Conservation (phyloP, 2,888 invertebrate species). For the Drosophila greeni region DNA sequence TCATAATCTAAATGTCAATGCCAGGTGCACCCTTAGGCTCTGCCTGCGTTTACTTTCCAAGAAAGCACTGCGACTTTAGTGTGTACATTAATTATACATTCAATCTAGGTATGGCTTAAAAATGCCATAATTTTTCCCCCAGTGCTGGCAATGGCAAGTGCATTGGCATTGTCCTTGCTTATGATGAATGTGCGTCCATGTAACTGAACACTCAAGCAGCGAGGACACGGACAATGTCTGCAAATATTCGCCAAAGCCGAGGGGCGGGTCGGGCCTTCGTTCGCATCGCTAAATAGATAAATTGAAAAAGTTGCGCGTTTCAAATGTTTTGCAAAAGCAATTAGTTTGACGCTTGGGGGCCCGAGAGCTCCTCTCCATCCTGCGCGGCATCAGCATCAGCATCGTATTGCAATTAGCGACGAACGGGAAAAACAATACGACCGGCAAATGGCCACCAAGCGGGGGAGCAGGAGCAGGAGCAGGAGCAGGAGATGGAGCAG, state of each 20-base stretch:
- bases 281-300: constrained; percentile 55
- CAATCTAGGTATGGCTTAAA: neutral
- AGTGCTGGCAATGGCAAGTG: constrained; percentile 36
- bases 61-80: neutral
- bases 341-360: constrained; percentile 58
- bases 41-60: neutral
- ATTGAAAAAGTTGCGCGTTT: constrained; percentile 58
- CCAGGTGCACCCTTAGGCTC: too few species aligned
- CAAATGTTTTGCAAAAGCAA: constrained; percentile 64
- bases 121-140: neutral
- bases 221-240: constrained; percentile 21
- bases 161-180: constrained; percentile 42
- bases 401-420: constrained; percentile 70
- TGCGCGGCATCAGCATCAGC: constrained; percentile 59
- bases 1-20: neutral
- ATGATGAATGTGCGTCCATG: constrained; percentile 39
- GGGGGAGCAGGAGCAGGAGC: constrained; percentile 1
- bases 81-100: neutral
- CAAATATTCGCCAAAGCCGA: constrained; percentile 21
- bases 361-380: constrained; percentile 13
- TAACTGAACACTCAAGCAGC: constrained; percentile 24
- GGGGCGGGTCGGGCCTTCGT: constrained; percentile 9
- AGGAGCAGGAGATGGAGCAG: neutral
- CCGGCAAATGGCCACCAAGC: constrained; percentile 48
- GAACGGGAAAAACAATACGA: constrained; percentile 54